Evolutionary conservation across 2,113 vertebrate species (phyloP), one percentile per base, ranked within the genome.

Genomic region (Cyphomyrus discorhynchus): DNA sequence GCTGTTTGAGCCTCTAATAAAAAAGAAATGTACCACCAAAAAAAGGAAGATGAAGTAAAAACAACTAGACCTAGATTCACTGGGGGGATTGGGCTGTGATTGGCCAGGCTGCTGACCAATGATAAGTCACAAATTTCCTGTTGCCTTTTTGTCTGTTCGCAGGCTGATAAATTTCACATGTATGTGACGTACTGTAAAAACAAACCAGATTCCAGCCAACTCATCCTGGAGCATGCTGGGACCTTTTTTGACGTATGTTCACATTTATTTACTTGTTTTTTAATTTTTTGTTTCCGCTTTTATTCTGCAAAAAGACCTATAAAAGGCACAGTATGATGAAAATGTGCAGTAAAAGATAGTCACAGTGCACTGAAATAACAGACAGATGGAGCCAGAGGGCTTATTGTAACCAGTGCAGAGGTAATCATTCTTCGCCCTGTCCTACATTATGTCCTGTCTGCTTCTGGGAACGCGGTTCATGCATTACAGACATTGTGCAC

Each of bases 131-230:
- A 0, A 4, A 53, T 52, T n/a, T 89, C 35, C 89, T 17, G 62
- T 58, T 80, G 17, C 74, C 15, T 42, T 80, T 42, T 10, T 88
- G 89, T 88, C 82, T 88, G 94, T 93, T 95, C 94, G 94, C 92
- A 95, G 98, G 98, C 98, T 90, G 98, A 99, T 94, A 99, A 98
- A 94, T 99, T 99, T 95, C 98, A 99, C 93, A 99, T 99, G 94
- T 99, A 99, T 90, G 98, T 99, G 90, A 97, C 97, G 91, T 99
- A 99, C 95, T 99, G 98, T 95, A 99, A 99, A 95, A 99, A 99
- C 94, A 99, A 99, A 92, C 98, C 98, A 7, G 98, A 99, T 95
- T 99, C 98, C 93, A 99, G 93, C 93, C 98, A 99, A 95, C 97
- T 99, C 86, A 98, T 99, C 90, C 95, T 99, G 95, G 98, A 99